Percentiles rank a stretch among this genome's conserved stretches.
These are phyloP conservation scores for Ascidia mentula DNA, from an alignment of 23 tunicate genomes.

Conservation along the genomic window DNA sequence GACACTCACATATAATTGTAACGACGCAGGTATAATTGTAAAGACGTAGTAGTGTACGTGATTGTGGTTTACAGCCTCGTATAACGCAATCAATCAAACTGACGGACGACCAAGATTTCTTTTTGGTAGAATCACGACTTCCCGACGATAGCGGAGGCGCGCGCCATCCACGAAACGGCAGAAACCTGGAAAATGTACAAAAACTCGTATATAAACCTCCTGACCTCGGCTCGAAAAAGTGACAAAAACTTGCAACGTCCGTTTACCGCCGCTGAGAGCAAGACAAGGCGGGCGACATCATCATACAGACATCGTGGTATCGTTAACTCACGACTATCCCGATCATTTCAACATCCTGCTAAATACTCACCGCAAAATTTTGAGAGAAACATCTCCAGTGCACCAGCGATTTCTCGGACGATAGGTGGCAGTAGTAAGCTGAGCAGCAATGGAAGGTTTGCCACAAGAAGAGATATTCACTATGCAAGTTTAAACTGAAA, in stretches of 20 bases:
- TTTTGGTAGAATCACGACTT: slow-evolving; percentile 36
- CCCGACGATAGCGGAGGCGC: slow-evolving; percentile 29
- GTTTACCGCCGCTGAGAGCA: background rate
- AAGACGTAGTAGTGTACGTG: background rate
- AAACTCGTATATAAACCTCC: slow-evolving; percentile 11
- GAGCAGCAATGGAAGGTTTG: no score
- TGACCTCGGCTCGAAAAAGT: slow-evolving; percentile 1
- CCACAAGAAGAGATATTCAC: no score
- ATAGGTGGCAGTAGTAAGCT: background rate
- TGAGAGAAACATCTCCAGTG: background rate
- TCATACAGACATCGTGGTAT: background rate
- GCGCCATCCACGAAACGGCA: slow-evolving; percentile 29
- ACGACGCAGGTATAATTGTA: background rate
- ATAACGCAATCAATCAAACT: no score
- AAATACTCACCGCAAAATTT: background rate
- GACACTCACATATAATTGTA: no score
- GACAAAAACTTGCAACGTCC: background rate
- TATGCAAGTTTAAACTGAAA: no score
- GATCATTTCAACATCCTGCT: background rate
- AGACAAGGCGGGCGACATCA: background rate
- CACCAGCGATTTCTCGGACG: background rate
- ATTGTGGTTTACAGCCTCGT: background rate
- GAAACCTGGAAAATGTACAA: slow-evolving; percentile 62
- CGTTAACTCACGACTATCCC: background rate
- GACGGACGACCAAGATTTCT: no score